Conservation (phyloP, 1,140 invertebrate genomes). For the Trichomalopsis sarcophagae region DNA sequence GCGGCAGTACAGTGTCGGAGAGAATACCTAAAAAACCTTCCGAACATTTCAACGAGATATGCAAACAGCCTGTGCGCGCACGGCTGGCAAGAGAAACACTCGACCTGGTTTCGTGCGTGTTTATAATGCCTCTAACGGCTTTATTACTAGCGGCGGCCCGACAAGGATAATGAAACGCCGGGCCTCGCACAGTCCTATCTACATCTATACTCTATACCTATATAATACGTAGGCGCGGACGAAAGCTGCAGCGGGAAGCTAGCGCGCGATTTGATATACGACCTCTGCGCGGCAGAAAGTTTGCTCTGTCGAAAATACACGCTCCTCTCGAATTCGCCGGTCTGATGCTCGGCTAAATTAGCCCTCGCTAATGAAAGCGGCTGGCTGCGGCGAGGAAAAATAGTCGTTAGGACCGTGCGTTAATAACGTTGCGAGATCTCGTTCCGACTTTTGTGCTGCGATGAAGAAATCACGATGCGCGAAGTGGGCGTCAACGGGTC, state of each 20-base stretch:
- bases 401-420: neutral
- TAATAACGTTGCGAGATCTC: neutral
- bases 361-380: neutral
- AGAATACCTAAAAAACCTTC: slow-evolving; percentile 8
- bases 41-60: slow-evolving; percentile 25
- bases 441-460: neutral
- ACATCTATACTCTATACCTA: neutral
- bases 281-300: neutral
- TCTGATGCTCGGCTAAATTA: neutral
- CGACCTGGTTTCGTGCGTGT: slow-evolving; percentile 35
- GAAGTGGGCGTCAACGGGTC: slow-evolving; percentile 40
- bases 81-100: slow-evolving; percentile 13
- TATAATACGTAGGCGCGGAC: too few species aligned
- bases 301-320: neutral
- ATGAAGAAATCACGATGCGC: slow-evolving; percentile 35
- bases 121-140: slow-evolving; percentile 30
- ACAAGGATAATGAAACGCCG: slow-evolving; percentile 32
- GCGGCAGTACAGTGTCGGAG: neutral
- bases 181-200: neutral
- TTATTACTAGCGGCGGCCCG: slow-evolving; percentile 21
- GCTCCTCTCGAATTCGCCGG: neutral
- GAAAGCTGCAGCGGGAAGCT: neutral
- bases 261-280: neutral
- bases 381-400: neutral
- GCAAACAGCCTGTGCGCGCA: slow-evolving; percentile 30